Conservation (phyloP, 53 echinoderm and acorn worm species). For the Temnopleurus reevesii region DNA sequence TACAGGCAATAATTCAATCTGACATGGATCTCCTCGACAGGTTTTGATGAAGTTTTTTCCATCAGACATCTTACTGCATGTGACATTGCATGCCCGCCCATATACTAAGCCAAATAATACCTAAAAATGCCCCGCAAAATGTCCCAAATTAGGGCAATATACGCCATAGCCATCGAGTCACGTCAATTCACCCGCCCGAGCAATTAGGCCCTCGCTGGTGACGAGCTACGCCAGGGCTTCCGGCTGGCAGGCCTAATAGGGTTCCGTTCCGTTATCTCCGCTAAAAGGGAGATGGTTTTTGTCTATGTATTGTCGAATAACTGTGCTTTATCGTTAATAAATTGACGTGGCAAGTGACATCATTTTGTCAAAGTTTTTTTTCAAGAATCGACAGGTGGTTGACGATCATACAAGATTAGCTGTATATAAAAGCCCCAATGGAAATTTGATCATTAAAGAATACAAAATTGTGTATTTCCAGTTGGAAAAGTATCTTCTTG, state of each 20-base stretch:
- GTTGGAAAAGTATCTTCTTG: no score
- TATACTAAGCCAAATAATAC: slow-evolving; percentile 10
- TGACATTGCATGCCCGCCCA: slow-evolving; percentile 26
- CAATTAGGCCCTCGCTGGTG: background rate
- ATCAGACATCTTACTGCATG: background rate
- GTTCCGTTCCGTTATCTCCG: slow-evolving; percentile 40
- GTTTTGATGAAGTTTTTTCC: background rate
- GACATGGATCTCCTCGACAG: background rate
- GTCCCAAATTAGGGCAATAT: slow-evolving; percentile 33
- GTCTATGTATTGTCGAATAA: background rate
- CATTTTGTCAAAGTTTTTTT: background rate
- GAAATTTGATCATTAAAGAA: no score
- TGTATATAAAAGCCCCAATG: no score
- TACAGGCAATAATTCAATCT: background rate
- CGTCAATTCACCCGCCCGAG: background rate
- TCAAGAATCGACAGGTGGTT: background rate
- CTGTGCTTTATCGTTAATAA: background rate
- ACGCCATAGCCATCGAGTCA: background rate
- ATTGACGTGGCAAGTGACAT: slow-evolving; percentile 1
- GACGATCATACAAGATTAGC: slow-evolving; percentile 12
- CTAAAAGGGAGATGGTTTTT: slow-evolving; percentile 14
- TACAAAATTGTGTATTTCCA: no score
- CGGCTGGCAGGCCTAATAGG: slow-evolving; percentile 33
- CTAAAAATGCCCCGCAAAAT: background rate
- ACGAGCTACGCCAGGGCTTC: slow-evolving; percentile 48